Evolutionary conservation across 1,140 invertebrate genomes (phyloP).

Genomic region (Protaetia brevitarsis): DNA sequence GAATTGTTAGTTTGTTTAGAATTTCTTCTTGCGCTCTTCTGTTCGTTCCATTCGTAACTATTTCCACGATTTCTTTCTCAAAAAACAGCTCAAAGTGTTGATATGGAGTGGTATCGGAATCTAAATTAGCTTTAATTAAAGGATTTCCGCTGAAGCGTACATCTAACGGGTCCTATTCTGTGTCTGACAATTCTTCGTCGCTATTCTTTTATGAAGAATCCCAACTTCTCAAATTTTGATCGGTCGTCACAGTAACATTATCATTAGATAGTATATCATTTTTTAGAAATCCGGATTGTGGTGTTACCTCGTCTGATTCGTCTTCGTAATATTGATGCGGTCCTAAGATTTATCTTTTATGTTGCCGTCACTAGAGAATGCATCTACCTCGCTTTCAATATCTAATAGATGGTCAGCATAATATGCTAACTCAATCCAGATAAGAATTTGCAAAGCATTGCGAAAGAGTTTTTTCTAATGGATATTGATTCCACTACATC

Average conservation of each 20-base stretch:
- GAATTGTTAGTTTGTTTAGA: too few relatives aligned
- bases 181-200: background rate
- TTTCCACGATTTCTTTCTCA: background rate
- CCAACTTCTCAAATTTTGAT: background rate
- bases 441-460: background rate
- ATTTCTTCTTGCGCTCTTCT: background rate
- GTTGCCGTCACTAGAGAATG: background rate
- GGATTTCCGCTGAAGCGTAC: too few relatives aligned
- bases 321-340: background rate
- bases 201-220: background rate
- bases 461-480: background rate
- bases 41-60: background rate
- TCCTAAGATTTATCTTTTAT: background rate
- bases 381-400: background rate
- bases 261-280: slow-evolving; percentile 2
- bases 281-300: background rate
- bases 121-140: background rate
- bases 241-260: too few relatives aligned
- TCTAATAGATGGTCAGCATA: background rate
- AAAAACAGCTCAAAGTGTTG: background rate
- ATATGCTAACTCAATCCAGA: background rate
- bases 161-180: background rate
- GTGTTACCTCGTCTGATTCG: background rate
- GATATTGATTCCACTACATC: background rate
- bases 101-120: background rate